Evolutionary conservation across 2,113 vertebrate genomes (phyloP).

Genomic region (Chaetodon auriga): DNA sequence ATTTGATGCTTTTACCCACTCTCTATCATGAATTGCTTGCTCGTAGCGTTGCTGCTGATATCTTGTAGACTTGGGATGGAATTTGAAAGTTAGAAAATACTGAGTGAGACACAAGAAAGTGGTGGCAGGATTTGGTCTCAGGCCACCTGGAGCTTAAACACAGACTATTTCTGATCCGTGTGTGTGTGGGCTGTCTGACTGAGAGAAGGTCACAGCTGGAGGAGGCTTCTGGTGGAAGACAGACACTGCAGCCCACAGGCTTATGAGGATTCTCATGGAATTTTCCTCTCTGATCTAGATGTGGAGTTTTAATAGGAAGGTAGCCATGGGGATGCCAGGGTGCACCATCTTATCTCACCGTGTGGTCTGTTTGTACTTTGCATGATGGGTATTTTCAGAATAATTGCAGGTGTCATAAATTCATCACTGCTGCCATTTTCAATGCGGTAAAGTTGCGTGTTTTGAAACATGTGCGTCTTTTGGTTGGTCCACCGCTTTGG

Average conservation of each 20-base stretch:
- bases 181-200: not conserved
- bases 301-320: not conserved
- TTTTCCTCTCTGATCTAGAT: not conserved
- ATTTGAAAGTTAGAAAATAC: too few species aligned
- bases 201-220: not conserved
- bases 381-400: too few species aligned
- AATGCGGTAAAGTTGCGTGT: too few species aligned
- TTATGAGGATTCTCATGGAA: not conserved
- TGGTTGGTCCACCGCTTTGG: too few species aligned
- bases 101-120: not conserved
- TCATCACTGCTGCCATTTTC: too few species aligned
- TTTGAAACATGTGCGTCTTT: too few species aligned
- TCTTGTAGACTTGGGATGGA: not conserved
- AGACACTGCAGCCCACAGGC: not conserved
- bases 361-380: too few species aligned
- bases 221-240: not conserved
- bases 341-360: not conserved
- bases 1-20: not conserved
- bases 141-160: not conserved
- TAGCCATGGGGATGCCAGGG: not conserved
- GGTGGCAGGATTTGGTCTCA: not conserved
- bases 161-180: conserved; percentile 4
- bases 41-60: not conserved
- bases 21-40: not conserved
- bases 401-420: too few species aligned